Conservation (phyloP, 2,797 vertebrate species). For the Selene dorsalis region DNA sequence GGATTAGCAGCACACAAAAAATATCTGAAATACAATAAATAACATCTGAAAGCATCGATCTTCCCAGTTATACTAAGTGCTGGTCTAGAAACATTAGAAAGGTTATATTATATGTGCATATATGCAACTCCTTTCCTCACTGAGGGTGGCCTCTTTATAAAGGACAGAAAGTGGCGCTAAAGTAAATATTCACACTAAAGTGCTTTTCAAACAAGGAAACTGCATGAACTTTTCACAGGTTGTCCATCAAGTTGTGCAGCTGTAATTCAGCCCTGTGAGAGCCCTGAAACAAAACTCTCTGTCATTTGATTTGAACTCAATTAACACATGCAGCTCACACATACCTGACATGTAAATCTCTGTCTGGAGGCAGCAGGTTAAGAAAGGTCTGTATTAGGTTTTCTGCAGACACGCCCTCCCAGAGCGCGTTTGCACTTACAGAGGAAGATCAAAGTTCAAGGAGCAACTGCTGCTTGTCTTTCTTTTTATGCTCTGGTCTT, state of each 20-base stretch:
- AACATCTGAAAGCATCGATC: no score
- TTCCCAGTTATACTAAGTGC: not conserved
- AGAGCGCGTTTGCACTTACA: conserved; percentile 47
- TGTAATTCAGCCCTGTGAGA: conserved; percentile 31
- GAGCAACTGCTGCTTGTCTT: conserved; percentile 44
- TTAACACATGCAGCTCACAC: conserved; percentile 24
- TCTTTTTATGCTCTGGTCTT: conserved; percentile 8
- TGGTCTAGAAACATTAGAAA: not conserved
- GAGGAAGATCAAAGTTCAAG: conserved; percentile 78
- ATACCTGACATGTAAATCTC: conserved; percentile 30
- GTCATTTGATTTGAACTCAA: conserved; percentile 28
- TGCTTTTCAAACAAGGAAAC: conserved; percentile 6
- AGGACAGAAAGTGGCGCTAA: no score
- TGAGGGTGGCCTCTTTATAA: not conserved
- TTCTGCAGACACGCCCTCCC: conserved; percentile 59
- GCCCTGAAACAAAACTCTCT: conserved; percentile 30
- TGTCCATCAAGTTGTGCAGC: conserved; percentile 1
- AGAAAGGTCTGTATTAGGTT: conserved; percentile 57
- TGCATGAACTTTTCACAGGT: conserved; percentile 12
- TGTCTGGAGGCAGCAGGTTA: conserved; percentile 37
- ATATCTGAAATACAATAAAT: not conserved
- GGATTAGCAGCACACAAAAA: conserved; percentile 15
- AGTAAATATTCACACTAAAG: not conserved
- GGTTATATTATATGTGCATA: not conserved
- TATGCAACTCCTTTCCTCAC: not conserved